Evolutionary conservation across 2,888 invertebrate genomes (phyloP), one percentile per base, ranked within the genome.

Genomic region (Lochmaea crataegi): DNA sequence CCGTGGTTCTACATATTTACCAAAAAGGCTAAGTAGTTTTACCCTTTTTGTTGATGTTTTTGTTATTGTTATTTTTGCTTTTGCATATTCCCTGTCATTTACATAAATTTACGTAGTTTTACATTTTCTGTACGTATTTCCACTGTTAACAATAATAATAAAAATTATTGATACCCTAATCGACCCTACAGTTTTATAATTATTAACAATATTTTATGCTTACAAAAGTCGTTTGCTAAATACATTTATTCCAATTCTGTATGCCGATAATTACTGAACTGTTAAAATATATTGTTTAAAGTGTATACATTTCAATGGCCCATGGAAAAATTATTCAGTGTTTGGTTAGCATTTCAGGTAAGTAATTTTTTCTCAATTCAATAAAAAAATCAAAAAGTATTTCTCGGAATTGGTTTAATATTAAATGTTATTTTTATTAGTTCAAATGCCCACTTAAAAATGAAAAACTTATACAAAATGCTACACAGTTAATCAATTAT

Each of bases 281-380:
- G 53, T 53, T 10, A 18, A n/a, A 10, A n/a, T n/a, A n/a, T 53
- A 10, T 16, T 6, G 7, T 18, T 53, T 18, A 1, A 2, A 53
- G 2, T 16, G 9, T 11, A 7, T 16, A 7, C 4, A 10, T 53
- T 53, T 48, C 3, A 9, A 60, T 60, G 61, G 38, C 11, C 26
- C 41, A 11, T 67, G 58, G 45, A 60, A 67, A 60, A 58, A 16
- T 26, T 16, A 32, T 67, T n/a, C 67, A 67, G 12, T 67, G 58
- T 58, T 48, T 60, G 3, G 32, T 67, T 26, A 58, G 45, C 58
- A 41, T 42, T 45, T 58, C 67, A 60, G 67, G 67, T 67, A 60
- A 45, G n/a, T 32, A 7, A 51, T 12, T 51, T 51, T 18, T 48
- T 48, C 2, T 3, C n/a, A 45, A 42, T n/a, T 14, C 10, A 22